These are phyloP conservation scores for Enteromius afrohamiltoni DNA, from an alignment of 2,797 vertebrate species.

Conservation along the genomic window DNA sequence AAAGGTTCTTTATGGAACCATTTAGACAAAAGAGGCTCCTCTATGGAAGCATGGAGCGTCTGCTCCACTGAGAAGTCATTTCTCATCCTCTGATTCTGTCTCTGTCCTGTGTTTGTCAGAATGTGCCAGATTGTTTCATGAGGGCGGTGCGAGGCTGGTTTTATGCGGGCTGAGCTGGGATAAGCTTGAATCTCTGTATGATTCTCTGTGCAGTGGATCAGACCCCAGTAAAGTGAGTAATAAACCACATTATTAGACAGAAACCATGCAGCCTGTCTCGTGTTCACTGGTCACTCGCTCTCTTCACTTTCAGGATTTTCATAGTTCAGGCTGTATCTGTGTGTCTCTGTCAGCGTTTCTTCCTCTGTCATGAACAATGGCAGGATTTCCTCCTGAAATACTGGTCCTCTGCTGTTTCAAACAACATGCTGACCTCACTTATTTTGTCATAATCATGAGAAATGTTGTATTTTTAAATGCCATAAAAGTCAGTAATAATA, in stretches of 20 bases:
- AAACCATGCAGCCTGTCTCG: background rate
- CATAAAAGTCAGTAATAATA: background rate
- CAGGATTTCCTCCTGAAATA: conserved; percentile 76
- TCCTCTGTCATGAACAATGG: conserved; percentile 71
- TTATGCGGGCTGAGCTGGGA: conserved; percentile 91
- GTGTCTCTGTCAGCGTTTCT: conserved; percentile 65
- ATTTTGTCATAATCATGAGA: background rate
- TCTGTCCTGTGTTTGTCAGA: conserved; percentile 73
- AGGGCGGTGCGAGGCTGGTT: conserved; percentile 89
- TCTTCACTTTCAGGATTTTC: conserved; percentile 40
- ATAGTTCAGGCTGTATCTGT: conserved; percentile 11
- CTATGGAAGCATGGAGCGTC: too few species aligned
- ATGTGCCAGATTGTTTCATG: conserved; percentile 88
- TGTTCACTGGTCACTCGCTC: conserved; percentile 47
- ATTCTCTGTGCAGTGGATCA: conserved; percentile 81
- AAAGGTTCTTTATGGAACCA: too few species aligned
- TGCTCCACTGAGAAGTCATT: background rate
- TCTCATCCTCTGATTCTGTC: background rate
- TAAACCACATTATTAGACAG: background rate
- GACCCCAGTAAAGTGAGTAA: conserved; percentile 85
- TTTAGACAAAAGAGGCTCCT: too few species aligned
- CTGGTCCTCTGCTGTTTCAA: conserved; percentile 37
- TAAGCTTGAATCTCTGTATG: conserved; percentile 87
- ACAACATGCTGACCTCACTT: background rate
- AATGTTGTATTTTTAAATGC: background rate